These are phyloP conservation scores for Linnaemya vulpina DNA, from an alignment of 2,888 invertebrate genomes.

Conservation along the genomic window DNA sequence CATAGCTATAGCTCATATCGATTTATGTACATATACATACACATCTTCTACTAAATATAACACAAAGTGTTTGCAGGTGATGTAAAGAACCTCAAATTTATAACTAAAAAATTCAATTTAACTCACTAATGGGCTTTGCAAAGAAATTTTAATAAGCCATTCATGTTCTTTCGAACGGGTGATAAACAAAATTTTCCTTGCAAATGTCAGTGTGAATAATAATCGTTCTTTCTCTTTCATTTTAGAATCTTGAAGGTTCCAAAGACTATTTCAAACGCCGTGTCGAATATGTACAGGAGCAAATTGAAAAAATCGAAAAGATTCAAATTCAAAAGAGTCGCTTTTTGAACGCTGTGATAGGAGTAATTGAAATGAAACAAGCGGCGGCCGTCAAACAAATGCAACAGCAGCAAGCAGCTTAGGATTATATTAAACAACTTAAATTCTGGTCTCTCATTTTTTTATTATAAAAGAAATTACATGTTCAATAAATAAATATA, in stretches of 20 bases:
- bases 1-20: too few species aligned
- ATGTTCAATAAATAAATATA: slow-evolving; percentile 44
- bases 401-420: slow-evolving; percentile 76
- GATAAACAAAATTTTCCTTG: too few species aligned
- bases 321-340: slow-evolving; percentile 88
- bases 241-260: slow-evolving; percentile 89
- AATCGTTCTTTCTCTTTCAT: neutral
- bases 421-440: slow-evolving; percentile 63
- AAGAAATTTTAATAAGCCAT: too few species aligned
- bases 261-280: slow-evolving; percentile 97
- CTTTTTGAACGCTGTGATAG: slow-evolving; percentile 90
- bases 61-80: too few species aligned
- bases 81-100: too few species aligned
- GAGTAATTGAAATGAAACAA: slow-evolving; percentile 89
- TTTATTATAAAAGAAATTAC: slow-evolving; percentile 36
- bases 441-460: slow-evolving; percentile 34
- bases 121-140: too few species aligned
- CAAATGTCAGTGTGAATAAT: too few species aligned
- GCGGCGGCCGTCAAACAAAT: slow-evolving; percentile 77
- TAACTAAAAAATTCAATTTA: too few species aligned
- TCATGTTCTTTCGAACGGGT: too few species aligned
- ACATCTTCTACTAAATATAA: too few species aligned
- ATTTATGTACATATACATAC: too few species aligned
- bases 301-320: slow-evolving; percentile 95
- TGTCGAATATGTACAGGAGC: slow-evolving; percentile 94